phyloP scores from a whole-genome alignment of 2,888 invertebrate genomes.

The Pocota personata region DNA sequence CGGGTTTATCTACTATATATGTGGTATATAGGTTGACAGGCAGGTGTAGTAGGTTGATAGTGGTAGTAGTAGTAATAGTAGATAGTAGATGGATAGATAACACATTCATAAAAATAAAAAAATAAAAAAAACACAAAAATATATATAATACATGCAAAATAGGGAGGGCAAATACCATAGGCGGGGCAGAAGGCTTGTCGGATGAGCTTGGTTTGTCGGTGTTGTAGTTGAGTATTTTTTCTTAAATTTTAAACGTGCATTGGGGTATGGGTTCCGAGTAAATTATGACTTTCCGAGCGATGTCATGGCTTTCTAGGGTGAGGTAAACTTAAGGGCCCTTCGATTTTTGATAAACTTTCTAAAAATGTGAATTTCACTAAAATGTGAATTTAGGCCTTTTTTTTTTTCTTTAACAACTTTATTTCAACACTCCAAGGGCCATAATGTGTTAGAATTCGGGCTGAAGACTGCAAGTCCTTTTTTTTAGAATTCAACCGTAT shows the following conservation, averaged over 20 bases:
- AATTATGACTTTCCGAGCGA: not conserved
- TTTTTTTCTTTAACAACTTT: no score
- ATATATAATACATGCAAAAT: conserved; percentile 78
- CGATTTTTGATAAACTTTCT: not conserved
- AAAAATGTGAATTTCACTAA: not conserved
- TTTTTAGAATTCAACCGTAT: no score
- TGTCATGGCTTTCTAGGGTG: not conserved
- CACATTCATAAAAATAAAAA: conserved; percentile 73
- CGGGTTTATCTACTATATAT: conserved; percentile 82
- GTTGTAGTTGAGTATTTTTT: not conserved
- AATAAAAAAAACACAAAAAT: conserved; percentile 75
- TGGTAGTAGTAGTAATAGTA: conserved; percentile 70
- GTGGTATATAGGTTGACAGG: conserved; percentile 73
- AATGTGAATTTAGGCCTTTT: not conserved
- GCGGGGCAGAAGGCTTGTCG: conserved; percentile 43
- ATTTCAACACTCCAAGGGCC: no score
- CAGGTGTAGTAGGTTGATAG: conserved; percentile 72
- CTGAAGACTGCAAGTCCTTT: no score
- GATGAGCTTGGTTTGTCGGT: not conserved
- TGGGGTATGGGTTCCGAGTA: not conserved
- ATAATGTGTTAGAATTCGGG: no score
- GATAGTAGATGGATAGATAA: conserved; percentile 73
- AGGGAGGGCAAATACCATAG: conserved; percentile 40
- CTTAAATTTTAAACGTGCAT: not conserved
- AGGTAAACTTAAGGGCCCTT: not conserved